Evolutionary conservation across 2,113 vertebrate genomes (phyloP).

Genomic region (Pterocles gutturalis): DNA sequence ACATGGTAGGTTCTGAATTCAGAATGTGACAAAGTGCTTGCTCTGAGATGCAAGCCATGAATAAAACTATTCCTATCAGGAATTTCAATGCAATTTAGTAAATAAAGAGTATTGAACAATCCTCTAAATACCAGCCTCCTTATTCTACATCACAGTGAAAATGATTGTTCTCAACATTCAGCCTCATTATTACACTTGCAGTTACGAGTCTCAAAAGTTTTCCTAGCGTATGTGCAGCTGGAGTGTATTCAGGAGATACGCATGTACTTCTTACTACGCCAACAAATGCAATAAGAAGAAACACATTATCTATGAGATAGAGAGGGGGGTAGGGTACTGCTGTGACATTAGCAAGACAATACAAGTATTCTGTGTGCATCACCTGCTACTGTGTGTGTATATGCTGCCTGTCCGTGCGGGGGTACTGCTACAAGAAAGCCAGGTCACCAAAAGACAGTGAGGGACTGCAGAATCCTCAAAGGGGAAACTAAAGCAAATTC

Average conservation of each 20-base stretch:
- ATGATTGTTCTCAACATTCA: accelerated
- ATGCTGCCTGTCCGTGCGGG: not conserved
- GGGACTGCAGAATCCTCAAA: not conserved
- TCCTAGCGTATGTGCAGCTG: not conserved
- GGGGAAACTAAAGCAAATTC: not conserved
- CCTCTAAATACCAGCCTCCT: not conserved
- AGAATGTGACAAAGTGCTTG: not conserved
- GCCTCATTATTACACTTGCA: not conserved
- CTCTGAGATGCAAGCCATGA: not conserved
- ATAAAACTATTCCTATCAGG: not conserved
- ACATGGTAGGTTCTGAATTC: not conserved
- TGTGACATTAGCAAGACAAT: not conserved
- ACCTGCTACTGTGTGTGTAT: not conserved
- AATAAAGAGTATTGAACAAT: not conserved
- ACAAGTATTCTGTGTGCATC: not conserved
- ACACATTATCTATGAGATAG: not conserved
- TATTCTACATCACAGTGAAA: not conserved
- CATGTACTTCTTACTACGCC: not conserved
- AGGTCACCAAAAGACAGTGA: not conserved
- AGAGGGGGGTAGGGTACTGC: not conserved
- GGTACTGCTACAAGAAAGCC: not conserved
- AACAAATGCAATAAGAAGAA: not conserved
- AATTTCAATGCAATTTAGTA: not conserved
- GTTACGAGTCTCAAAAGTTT: not conserved
- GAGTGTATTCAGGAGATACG: not conserved